Base-by-base conservation (phyloP, 2,113 vertebrate genomes). In the Guaruba guarouba region DNA sequence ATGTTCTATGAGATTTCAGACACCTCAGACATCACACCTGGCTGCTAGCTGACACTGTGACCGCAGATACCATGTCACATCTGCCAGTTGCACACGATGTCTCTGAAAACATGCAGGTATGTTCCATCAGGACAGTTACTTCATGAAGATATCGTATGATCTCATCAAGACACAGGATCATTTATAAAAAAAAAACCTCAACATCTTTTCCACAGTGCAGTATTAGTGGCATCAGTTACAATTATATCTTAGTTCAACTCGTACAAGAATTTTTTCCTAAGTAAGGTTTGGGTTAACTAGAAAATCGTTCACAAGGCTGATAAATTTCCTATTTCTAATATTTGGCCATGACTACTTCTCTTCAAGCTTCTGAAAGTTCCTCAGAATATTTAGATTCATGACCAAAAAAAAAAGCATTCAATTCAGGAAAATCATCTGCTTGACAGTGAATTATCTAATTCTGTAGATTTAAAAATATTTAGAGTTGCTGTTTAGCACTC, bases 21-120 rank as follows among this genome's bases (percentile, higher is more conserved):
- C 9, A 92, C 92, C 92, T 91, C 66, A 19, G 92, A 94, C 92
- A 95, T 61, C 89, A 71, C 92, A 96, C 61, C 68, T 95, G 94
- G 88, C 86, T 86, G 61, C 35, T 39, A 14, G 20, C 13, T 86
- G 71, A 55, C 46, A 22, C 31, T 31, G 71, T 1, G 7, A 27
- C 77, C 48, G 9, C 4, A 62, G 91, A 92, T 71, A 77, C 73
- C 33, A 6, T 7, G 57, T 39, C 86, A 78, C 83, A 94, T 88
- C 86, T 95, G 77, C 83, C 91, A 91, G 83, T 77, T 83, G 91
- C 77, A 88, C 7, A 23, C 57, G 1, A 61, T 55, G 73, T 14
- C 43, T 83, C 62, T 82, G 55, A 79, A 91, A 91, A n/a, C 52
- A 41, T 11, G 39, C 25, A 78, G 15, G 20, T 31, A 15, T 19